A percentile compares a stretch with the other conserved stretches of the same genome.
phyloP scores from a whole-genome alignment of 2,888 invertebrate genomes.

The Ganaspis brasiliensis region DNA sequence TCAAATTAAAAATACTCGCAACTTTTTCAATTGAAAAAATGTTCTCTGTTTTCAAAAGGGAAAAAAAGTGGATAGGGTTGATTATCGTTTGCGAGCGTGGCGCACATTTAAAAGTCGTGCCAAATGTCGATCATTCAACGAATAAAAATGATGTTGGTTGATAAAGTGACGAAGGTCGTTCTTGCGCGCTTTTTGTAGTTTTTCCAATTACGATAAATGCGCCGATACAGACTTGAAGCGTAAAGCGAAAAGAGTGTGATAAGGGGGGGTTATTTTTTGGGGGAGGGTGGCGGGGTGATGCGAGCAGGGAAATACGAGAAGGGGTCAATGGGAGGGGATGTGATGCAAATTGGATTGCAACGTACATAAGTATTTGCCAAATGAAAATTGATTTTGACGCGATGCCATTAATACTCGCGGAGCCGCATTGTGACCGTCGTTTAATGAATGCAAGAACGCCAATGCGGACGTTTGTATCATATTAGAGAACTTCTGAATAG shows the following conservation, averaged over 20 bases:
- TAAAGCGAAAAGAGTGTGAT: constrained; percentile 48
- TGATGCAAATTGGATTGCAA: constrained; percentile 77
- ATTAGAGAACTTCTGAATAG: constrained; percentile 74
- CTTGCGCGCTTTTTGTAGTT: constrained; percentile 56
- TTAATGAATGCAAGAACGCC: constrained; percentile 78
- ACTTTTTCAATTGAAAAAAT: constrained; percentile 11
- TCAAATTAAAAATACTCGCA: constrained; percentile 19
- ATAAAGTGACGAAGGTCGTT: constrained; percentile 55
- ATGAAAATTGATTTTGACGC: constrained; percentile 80
- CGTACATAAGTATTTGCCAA: constrained; percentile 78
- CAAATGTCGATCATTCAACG: constrained; percentile 60
- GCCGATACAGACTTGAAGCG: constrained; percentile 60
- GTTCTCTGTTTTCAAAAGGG: neutral
- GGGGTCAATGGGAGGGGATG: constrained; percentile 56
- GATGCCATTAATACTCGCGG: constrained; percentile 76
- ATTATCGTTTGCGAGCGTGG: constrained; percentile 7
- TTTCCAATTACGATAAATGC: constrained; percentile 77
- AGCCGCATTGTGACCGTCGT: constrained; percentile 71
- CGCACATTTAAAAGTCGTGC: constrained; percentile 49
- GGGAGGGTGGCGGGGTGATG: constrained; percentile 7
- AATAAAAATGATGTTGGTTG: constrained; percentile 56
- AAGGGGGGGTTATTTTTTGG: constrained; percentile 24
- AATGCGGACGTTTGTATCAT: constrained; percentile 66
- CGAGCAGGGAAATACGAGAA: constrained; percentile 18
- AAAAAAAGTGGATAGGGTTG: neutral